Evolutionary conservation across 2,888 invertebrate genomes (phyloP).

Genomic region (Malthinus flaveolus): DNA sequence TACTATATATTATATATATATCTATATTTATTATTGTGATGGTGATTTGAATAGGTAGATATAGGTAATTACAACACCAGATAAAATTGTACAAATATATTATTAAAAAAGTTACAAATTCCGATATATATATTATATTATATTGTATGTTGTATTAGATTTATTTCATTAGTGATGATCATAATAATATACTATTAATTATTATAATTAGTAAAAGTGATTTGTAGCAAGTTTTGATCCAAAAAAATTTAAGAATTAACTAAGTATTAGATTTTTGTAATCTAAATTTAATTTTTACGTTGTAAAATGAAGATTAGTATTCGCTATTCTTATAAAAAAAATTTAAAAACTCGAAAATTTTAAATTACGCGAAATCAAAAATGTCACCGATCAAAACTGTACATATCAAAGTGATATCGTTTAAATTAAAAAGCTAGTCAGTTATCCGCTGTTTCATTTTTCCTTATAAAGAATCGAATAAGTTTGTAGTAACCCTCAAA

Average conservation of each 20-base stretch:
- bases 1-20: conserved; percentile 41
- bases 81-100: conserved; percentile 52
- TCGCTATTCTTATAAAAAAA: neutral
- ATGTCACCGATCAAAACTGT: conserved; percentile 28
- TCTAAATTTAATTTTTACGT: neutral
- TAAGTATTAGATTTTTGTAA: neutral
- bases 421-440: conserved; percentile 41
- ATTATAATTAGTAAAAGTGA: conserved; percentile 4
- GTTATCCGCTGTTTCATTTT: conserved; percentile 2
- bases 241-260: conserved; percentile 3
- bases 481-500: neutral
- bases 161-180: conserved; percentile 33
- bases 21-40: conserved; percentile 49
- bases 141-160: conserved; percentile 52
- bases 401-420: conserved; percentile 53
- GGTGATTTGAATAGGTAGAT: conserved; percentile 44
- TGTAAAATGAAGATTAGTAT: neutral
- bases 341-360: neutral
- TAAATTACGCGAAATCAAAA: neutral
- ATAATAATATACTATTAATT: neutral
- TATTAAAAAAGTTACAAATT: conserved; percentile 34
- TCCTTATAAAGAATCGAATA: neutral
- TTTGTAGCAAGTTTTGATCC: conserved; percentile 29
- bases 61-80: conserved; percentile 48
- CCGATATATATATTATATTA: conserved; percentile 47